These are phyloP conservation scores for Coendou prehensilis DNA, from an alignment of 2,797 vertebrate genomes.

Conservation along the genomic window DNA sequence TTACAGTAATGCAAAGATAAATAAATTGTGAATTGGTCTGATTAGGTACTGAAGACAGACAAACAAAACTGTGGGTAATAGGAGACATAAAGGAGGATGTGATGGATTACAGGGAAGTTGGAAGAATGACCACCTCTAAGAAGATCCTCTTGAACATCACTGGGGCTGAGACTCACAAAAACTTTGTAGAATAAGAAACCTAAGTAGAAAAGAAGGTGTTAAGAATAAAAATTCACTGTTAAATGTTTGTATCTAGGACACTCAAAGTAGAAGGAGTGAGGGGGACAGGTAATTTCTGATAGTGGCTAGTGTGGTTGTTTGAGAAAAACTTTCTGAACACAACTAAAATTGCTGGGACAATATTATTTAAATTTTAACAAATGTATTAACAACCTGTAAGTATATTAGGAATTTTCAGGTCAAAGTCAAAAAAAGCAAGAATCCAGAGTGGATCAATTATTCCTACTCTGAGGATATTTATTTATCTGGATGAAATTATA, in stretches of 20 bases:
- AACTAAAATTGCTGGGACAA: neutral
- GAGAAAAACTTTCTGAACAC: neutral
- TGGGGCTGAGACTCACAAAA: conserved; percentile 9
- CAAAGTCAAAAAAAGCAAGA: neutral
- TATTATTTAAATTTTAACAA: neutral
- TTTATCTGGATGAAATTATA: neutral
- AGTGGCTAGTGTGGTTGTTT: neutral
- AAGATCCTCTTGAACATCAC: neutral
- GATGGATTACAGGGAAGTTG: too few relatives aligned
- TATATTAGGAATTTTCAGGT: neutral
- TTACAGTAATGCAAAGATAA: neutral
- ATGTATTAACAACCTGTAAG: neutral
- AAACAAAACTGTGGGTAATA: neutral
- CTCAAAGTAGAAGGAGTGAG: neutral
- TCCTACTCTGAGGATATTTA: neutral
- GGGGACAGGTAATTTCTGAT: neutral
- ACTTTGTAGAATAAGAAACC: neutral
- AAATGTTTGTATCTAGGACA: neutral
- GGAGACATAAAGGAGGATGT: neutral
- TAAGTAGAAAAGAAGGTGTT: neutral
- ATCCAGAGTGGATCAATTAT: neutral
- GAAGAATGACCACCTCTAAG: neutral
- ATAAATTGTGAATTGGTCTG: neutral
- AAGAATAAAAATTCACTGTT: neutral
- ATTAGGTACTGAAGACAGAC: neutral